Percentiles rank a stretch among this genome's conserved stretches.
Conservation (phyloP, 1,140 invertebrate species). For the Papilio aristodemus region DNA sequence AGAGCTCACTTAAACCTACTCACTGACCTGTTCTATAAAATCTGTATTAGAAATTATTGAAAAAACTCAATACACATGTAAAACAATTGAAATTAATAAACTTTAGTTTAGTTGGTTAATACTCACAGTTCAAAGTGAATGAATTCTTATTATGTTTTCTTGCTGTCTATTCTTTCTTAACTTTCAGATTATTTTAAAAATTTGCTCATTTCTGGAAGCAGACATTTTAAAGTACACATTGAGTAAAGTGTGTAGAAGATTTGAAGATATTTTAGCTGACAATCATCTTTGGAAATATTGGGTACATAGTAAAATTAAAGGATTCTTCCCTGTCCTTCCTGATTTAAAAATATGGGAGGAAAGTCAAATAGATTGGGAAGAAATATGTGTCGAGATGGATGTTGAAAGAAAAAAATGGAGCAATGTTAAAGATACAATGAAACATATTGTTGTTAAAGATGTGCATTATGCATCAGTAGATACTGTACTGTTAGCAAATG, state of each 20-base stretch:
- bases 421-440: conserved; percentile 63
- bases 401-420: conserved; percentile 66
- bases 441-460: conserved; percentile 70
- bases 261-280: conserved; percentile 74
- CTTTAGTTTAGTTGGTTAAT: too few species aligned
- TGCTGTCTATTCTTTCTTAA: not conserved
- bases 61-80: too few species aligned
- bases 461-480: conserved; percentile 76
- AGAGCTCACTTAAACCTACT: too few species aligned
- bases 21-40: too few species aligned
- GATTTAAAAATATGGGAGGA: conserved; percentile 60
- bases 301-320: conserved; percentile 66
- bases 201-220: conserved; percentile 74
- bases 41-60: too few species aligned
- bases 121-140: not conserved
- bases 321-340: conserved; percentile 60
- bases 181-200: conserved; percentile 77
- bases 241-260: conserved; percentile 70
- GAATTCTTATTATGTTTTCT: not conserved
- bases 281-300: conserved; percentile 72
- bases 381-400: conserved; percentile 71
- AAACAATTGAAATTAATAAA: too few species aligned
- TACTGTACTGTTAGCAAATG: conserved; percentile 74
- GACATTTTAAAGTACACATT: conserved; percentile 69
- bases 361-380: conserved; percentile 62